phyloP scores from a whole-genome alignment of 2,113 vertebrate species.

The Sebastes fasciatus region DNA sequence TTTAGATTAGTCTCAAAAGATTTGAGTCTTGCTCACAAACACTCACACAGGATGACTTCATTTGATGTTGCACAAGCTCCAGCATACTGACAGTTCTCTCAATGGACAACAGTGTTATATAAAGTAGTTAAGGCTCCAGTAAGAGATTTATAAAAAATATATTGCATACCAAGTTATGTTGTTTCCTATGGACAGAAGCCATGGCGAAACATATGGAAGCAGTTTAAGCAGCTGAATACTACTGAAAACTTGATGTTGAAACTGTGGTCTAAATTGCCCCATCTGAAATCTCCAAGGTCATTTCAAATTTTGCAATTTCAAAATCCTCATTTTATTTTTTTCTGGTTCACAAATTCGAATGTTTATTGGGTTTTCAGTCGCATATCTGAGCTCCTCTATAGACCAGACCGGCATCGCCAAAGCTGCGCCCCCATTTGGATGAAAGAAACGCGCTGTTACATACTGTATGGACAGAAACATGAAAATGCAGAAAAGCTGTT shows the following conservation, averaged over 20 bases:
- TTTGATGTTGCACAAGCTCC: conserved; percentile 3
- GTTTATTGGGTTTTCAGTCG: neutral
- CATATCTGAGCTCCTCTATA: neutral
- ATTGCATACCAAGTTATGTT: neutral
- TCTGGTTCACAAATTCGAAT: neutral
- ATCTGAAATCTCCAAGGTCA: neutral
- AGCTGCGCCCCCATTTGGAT: too few relatives aligned
- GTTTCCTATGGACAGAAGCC: neutral
- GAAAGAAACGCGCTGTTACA: too few relatives aligned
- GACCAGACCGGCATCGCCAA: too few relatives aligned
- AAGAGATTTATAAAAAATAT: neutral
- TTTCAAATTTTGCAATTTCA: neutral
- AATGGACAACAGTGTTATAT: neutral
- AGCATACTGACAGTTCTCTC: neutral
- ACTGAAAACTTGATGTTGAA: neutral
- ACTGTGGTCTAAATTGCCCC: neutral
- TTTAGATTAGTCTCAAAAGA: conserved; percentile 57
- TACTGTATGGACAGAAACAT: too few relatives aligned
- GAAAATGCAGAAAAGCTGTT: too few relatives aligned
- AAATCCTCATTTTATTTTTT: neutral
- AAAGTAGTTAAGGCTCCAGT: neutral
- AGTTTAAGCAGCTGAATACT: neutral
- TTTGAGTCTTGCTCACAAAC: conserved; percentile 30
- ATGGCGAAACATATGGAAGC: neutral
- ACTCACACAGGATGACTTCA: neutral